Evolutionary conservation across 2,888 invertebrate species (phyloP).

Genomic region (Eilema sororculum): DNA sequence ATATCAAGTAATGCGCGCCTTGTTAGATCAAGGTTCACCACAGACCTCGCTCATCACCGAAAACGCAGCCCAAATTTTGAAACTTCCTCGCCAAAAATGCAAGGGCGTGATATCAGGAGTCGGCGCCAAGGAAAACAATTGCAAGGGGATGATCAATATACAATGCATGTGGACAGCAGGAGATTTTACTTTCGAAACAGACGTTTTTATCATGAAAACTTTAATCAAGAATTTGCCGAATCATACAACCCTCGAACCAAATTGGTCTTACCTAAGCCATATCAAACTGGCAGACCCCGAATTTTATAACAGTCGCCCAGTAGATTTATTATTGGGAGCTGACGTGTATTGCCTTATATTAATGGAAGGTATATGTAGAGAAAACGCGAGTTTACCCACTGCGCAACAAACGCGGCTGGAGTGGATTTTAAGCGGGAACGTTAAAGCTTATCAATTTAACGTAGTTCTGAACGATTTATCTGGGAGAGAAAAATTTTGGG

Average conservation of each 20-base stretch:
- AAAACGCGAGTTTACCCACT: no score
- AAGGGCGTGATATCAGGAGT: conserved; percentile 5
- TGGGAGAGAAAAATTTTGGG: no score
- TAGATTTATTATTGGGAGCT: conserved; percentile 19
- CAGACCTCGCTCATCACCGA: conserved; percentile 8
- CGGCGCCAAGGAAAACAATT: no score
- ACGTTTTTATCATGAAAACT: conserved; percentile 10
- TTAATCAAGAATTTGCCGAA: conserved; percentile 13
- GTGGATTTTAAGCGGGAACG: no score
- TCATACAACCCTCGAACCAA: neutral
- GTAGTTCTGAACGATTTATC: no score
- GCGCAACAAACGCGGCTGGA: no score
- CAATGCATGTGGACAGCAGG: neutral
- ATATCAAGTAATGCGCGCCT: conserved; percentile 2
- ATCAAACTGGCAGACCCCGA: conserved; percentile 15
- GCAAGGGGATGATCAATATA: conserved; percentile 10
- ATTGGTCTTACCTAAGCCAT: conserved; percentile 1
- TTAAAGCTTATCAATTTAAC: no score
- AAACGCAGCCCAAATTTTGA: no score
- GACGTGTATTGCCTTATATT: conserved; percentile 14
- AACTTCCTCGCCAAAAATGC: neutral
- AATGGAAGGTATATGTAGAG: conserved; percentile 13
- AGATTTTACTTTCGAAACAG: conserved; percentile 12
- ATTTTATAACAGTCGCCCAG: conserved; percentile 12
- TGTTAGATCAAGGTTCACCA: conserved; percentile 14